phyloP scores from a whole-genome alignment of 2,113 vertebrate genomes.

The Oxyruncus cristatus region DNA sequence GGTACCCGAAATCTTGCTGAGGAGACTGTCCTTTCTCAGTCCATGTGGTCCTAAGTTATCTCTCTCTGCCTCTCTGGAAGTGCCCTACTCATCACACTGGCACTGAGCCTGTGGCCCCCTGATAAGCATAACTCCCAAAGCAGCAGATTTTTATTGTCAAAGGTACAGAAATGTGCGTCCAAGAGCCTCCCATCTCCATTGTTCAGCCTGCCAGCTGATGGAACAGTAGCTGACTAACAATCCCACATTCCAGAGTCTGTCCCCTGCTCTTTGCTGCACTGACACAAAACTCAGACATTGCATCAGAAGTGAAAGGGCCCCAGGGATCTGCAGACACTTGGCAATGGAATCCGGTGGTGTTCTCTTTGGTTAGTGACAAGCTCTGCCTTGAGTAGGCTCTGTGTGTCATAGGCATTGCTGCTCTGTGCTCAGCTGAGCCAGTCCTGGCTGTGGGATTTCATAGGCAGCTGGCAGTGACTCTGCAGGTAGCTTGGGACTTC shows the following conservation, averaged over 20 bases:
- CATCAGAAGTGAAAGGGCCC: background rate
- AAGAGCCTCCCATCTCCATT: background rate
- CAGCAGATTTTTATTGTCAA: background rate
- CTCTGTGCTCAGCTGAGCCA: background rate
- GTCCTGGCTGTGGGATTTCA: background rate
- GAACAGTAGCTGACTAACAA: background rate
- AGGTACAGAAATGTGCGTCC: background rate
- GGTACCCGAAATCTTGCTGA: background rate
- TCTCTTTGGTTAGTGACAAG: background rate
- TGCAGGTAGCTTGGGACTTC: background rate
- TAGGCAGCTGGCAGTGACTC: background rate
- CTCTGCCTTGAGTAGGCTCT: background rate
- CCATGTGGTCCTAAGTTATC: background rate
- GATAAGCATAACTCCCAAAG: background rate
- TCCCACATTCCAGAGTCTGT: background rate
- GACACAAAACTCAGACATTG: background rate
- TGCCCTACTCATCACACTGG: background rate
- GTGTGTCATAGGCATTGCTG: background rate
- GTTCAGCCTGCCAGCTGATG: background rate
- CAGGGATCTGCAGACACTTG: fast-evolving
- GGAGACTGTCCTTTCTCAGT: background rate
- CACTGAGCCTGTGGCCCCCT: background rate
- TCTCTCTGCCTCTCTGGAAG: background rate
- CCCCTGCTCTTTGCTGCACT: background rate
- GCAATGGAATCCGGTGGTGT: fast-evolving